These are phyloP conservation scores for Leucophenga maculata DNA, from an alignment of 2,888 invertebrate genomes.

Conservation along the genomic window DNA sequence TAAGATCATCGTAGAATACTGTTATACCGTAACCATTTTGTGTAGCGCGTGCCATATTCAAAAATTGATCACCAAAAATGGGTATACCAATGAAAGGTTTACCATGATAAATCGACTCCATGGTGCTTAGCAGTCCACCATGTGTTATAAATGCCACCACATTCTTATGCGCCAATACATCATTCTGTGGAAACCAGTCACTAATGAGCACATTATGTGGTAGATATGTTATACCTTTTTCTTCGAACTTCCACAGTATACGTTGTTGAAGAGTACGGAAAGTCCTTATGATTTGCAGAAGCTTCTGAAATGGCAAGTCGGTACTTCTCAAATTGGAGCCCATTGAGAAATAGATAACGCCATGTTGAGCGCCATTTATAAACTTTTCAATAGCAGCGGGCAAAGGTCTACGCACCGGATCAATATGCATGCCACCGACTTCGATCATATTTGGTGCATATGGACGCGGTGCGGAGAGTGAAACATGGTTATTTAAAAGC, in stretches of 20 bases:
- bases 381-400: slow-evolving; percentile 69
- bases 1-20: slow-evolving; percentile 66
- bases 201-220: slow-evolving; percentile 68
- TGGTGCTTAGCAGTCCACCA: slow-evolving; percentile 73
- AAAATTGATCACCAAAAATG: slow-evolving; percentile 73
- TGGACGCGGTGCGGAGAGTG: slow-evolving; percentile 66
- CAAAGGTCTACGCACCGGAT: slow-evolving; percentile 59
- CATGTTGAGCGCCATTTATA: slow-evolving; percentile 70
- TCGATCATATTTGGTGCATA: slow-evolving; percentile 71
- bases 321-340: slow-evolving; percentile 70
- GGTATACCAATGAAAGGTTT: slow-evolving; percentile 75
- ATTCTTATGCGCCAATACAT: slow-evolving; percentile 73
- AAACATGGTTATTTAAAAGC: slow-evolving; percentile 68
- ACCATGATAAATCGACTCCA: slow-evolving; percentile 73
- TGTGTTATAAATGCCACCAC: slow-evolving; percentile 73
- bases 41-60: slow-evolving; percentile 73
- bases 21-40: slow-evolving; percentile 70
- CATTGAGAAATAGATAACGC: slow-evolving; percentile 73
- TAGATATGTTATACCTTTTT: slow-evolving; percentile 59
- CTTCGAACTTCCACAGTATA: slow-evolving; percentile 73
- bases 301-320: slow-evolving; percentile 57
- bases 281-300: slow-evolving; percentile 54
- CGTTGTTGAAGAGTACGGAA: slow-evolving; percentile 67
- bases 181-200: slow-evolving; percentile 73
- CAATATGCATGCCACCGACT: slow-evolving; percentile 71